Conservation (phyloP, 2,113 vertebrate species). For the Acrocephalus arundinaceus region DNA sequence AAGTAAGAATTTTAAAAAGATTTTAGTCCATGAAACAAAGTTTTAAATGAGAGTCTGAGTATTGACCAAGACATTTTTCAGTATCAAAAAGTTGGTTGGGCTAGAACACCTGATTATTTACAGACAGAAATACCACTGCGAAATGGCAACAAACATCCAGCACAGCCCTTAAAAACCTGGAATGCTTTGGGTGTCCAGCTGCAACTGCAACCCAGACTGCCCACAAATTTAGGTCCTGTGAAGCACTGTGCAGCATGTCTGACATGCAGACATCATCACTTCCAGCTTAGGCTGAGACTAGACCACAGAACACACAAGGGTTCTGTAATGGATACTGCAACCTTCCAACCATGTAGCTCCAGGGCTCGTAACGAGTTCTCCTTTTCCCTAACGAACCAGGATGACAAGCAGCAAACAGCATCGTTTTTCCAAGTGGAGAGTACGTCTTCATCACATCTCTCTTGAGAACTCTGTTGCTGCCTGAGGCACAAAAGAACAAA, state of each 20-base stretch:
- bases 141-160: background rate
- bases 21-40: background rate
- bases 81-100: background rate
- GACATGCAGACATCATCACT: rapidly evolving
- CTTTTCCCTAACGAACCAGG: background rate
- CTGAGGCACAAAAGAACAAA: background rate
- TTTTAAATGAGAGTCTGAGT: background rate
- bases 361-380: background rate
- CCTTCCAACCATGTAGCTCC: background rate
- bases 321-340: background rate
- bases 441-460: background rate
- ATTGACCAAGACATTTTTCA: background rate
- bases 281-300: background rate
- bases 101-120: background rate
- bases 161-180: background rate
- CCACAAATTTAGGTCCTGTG: background rate
- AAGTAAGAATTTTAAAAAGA: background rate
- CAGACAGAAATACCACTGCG: background rate
- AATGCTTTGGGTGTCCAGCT: background rate
- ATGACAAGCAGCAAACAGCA: background rate
- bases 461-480: background rate
- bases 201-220: background rate
- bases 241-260: background rate
- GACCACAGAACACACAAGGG: background rate
- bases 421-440: background rate